Evolutionary conservation across 2,888 invertebrate species (phyloP).

Genomic region (Caenorhabditis auriculariae): DNA sequence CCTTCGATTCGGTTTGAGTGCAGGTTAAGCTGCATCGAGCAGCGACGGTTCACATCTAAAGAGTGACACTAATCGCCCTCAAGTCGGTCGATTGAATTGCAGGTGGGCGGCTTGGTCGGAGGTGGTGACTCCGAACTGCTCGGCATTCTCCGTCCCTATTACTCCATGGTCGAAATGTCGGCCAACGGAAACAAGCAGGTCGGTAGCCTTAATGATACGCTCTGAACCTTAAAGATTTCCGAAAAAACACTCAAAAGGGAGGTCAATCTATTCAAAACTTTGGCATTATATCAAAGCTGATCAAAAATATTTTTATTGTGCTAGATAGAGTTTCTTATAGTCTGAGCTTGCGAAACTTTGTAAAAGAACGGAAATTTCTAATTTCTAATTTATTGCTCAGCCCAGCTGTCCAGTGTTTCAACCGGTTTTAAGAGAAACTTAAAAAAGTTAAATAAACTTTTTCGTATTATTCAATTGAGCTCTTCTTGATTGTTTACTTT

Average conservation of each 20-base stretch:
- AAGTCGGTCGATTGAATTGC: not conserved
- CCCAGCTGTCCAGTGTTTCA: too few species aligned
- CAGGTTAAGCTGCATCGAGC: too few species aligned
- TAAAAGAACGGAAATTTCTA: too few species aligned
- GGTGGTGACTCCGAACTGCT: slow-evolving; percentile 51
- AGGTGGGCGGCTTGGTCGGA: slow-evolving; percentile 52
- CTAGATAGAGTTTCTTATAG: too few species aligned
- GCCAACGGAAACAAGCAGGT: slow-evolving; percentile 58
- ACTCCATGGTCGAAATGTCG: slow-evolving; percentile 57
- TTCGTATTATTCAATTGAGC: too few species aligned
- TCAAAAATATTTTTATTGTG: too few species aligned
- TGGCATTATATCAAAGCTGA: not conserved
- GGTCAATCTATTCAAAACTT: not conserved
- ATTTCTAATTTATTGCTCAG: too few species aligned
- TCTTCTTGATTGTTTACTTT: too few species aligned
- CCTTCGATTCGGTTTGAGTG: not conserved
- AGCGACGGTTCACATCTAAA: not conserved
- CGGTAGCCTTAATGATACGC: not conserved
- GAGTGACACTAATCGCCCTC: too few species aligned
- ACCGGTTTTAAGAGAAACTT: too few species aligned
- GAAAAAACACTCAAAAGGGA: not conserved
- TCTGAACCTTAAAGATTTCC: not conserved
- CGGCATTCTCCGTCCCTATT: slow-evolving; percentile 53
- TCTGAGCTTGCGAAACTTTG: too few species aligned
- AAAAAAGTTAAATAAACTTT: too few species aligned